Evolutionary conservation across 1,140 invertebrate genomes (phyloP), one percentile per base, ranked within the genome.

Genomic region (Armadillidium nasatum): DNA sequence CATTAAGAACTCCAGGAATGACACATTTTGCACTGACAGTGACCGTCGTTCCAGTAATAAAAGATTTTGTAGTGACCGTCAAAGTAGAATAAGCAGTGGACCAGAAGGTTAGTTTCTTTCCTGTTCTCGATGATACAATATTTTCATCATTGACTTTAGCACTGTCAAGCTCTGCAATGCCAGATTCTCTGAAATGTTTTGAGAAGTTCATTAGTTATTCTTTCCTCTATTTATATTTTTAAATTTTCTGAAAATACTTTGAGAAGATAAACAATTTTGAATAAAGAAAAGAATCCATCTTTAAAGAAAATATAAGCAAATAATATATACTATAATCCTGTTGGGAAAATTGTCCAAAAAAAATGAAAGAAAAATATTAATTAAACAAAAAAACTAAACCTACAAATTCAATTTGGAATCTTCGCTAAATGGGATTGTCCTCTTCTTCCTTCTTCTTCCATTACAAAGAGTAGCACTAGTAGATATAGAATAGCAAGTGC

Each of bases 11-110:
- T 60, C 72, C 72, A 7, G 72, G 43, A 6, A 73, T 44, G 4
- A 70, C 60, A n/a, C 76, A 77, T 50, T 69, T 44, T 13, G 76
- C 76, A 7, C 71, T 72, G 10, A 73, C 72, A 4, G 76, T 73
- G 44, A 77, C 72, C 4, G 76, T 77, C 0, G 76, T 77, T 10
- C 71, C 71, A 0, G 60, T 3, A 44, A 73, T 66, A 21, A 73
- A 66, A 23, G 76, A 77, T 3, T 69, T 77, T 4, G 60, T 74
- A 10, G 76, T 77, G 13, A 73, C 23, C 4, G 76, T 77, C 44
- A 77, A 21, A 7, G 72, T 74, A 0, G 76, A 66, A 43, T 70
- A 77, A 6, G 23, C 67, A 0, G 76, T 77, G 4, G 72, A 21
- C 76, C 76, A 77, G 46, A 77, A 44, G 0, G 76, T 77, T 19